Percentiles rank a stretch among this genome's conserved stretches.
Conservation (phyloP, 1,140 invertebrate species). For the Drosophila pruinosa region DNA sequence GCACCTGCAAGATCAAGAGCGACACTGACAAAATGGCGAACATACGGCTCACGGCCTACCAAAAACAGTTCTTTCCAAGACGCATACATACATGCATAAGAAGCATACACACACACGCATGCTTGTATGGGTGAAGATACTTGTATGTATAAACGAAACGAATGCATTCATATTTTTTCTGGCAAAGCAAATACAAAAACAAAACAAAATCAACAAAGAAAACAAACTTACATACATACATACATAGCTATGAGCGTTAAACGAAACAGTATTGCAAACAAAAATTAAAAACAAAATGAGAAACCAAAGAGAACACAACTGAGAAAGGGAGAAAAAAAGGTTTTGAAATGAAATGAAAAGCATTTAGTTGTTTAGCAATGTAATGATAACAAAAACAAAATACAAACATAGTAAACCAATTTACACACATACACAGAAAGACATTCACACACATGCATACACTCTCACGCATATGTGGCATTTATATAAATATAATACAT, state of each 20-base stretch:
- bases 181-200: slow-evolving; percentile 18
- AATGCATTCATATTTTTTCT: slow-evolving; percentile 26
- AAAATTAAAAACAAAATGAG: slow-evolving; percentile 12
- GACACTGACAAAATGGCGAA: not conserved
- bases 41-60: no score
- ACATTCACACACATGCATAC: slow-evolving; percentile 22
- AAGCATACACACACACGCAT: slow-evolving; percentile 8
- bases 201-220: not conserved
- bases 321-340: slow-evolving; percentile 11
- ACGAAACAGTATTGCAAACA: slow-evolving; percentile 68
- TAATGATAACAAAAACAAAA: slow-evolving; percentile 31
- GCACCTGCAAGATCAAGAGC: not conserved
- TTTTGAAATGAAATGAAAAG: slow-evolving; percentile 34
- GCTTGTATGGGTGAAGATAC: not conserved
- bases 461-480: slow-evolving; percentile 60
- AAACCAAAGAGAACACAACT: slow-evolving; percentile 9
- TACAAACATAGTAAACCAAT: slow-evolving; percentile 6
- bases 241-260: slow-evolving; percentile 27
- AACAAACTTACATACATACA: slow-evolving; percentile 22
- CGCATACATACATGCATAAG: not conserved
- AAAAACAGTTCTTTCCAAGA: not conserved
- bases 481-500: slow-evolving; percentile 68
- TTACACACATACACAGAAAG: slow-evolving; percentile 25
- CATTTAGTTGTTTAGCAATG: slow-evolving; percentile 47
- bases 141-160: slow-evolving; percentile 5